A percentile compares a stretch with the other conserved stretches of the same genome.
Conservation (phyloP, 2,888 invertebrate species). For the Terebella lapidaria region DNA sequence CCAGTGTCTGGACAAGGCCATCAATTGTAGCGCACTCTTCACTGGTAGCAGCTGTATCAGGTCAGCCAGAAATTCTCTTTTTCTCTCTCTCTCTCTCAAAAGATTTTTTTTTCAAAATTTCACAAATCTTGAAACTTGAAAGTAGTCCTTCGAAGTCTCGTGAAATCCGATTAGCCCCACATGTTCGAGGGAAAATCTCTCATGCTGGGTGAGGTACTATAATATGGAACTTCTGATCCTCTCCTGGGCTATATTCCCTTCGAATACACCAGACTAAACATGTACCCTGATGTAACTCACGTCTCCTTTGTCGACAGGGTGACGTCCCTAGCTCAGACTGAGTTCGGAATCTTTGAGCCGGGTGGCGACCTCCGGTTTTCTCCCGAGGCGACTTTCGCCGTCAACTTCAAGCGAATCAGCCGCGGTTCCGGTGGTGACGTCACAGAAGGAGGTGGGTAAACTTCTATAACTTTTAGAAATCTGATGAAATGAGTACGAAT, state of each 20-base stretch:
- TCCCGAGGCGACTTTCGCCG: slow-evolving; percentile 13
- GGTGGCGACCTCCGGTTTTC: not conserved
- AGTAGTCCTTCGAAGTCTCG: too few species aligned
- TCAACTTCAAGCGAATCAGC: slow-evolving; percentile 13
- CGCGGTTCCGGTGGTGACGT: not conserved
- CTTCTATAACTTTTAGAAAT: not conserved
- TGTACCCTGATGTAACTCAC: not conserved
- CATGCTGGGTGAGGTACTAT: too few species aligned
- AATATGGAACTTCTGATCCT: too few species aligned
- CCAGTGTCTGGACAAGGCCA: slow-evolving; percentile 22
- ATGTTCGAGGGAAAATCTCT: too few species aligned
- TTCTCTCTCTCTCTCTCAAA: slow-evolving; percentile 5
- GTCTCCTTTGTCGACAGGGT: too few species aligned
- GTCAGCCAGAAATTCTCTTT: slow-evolving; percentile 9
- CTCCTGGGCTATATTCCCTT: too few species aligned
- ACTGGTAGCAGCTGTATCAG: slow-evolving; percentile 14
- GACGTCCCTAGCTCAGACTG: not conserved
- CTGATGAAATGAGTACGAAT: not conserved
- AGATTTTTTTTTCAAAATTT: too few species aligned
- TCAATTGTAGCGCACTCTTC: slow-evolving; percentile 24
- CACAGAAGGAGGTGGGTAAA: not conserved
- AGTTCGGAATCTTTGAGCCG: not conserved
- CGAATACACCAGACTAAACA: too few species aligned
- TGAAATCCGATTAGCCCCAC: too few species aligned
- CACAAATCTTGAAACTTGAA: too few species aligned